Evolutionary conservation across 2,113 vertebrate species (phyloP), one percentile per base, ranked within the genome.

Genomic region (Sebastes fasciatus): DNA sequence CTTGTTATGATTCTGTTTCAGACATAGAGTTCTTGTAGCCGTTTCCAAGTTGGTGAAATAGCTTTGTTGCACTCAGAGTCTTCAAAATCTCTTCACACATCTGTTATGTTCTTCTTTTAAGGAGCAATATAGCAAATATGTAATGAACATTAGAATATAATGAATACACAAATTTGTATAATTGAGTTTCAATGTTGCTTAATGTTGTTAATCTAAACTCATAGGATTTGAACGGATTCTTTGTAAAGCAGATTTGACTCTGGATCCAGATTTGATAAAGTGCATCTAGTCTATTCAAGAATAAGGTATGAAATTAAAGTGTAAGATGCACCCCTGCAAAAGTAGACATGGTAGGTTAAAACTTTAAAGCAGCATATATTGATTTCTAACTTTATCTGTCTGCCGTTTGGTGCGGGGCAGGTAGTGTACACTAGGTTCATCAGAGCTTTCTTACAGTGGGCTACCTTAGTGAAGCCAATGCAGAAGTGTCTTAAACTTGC

Each of bases 161-260:
- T 61, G 11, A 8, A 8, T n/a, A 4, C 49, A 42, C 16, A 52
- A 1, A n/a, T 21, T 6, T 62, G 8, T 43, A 45, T 19, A 13
- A 62, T 12, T 57, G 1, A 57, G 11, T 26, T 45, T 46, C 6
- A 61, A 21, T 67, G 68, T 68, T 68, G 17, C 43, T 51, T 23
- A 10, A 63, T 70, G 57, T 34, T 64, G 7, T 11, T 26, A 26
- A 26, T 26, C 8, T 7, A 16, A 77, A 34, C 11, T 74, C 45
- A 26, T 2, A 10, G 34, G 43, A 71, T 73, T 60, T 51, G 13
- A 62, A 40, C 60, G 16, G 46, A 84, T 67, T 26, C 26, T 58
- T 72, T 71, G 5, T 46, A 46, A 57, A 77, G 3, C 42, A 58
- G 73, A 64, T 77, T 76, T 40, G 4, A 48, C 34, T 21, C 45